A percentile compares a stretch with the other conserved stretches of the same genome.
phyloP scores from a whole-genome alignment of 2,888 invertebrate genomes.

The Hedychridium roseum region DNA sequence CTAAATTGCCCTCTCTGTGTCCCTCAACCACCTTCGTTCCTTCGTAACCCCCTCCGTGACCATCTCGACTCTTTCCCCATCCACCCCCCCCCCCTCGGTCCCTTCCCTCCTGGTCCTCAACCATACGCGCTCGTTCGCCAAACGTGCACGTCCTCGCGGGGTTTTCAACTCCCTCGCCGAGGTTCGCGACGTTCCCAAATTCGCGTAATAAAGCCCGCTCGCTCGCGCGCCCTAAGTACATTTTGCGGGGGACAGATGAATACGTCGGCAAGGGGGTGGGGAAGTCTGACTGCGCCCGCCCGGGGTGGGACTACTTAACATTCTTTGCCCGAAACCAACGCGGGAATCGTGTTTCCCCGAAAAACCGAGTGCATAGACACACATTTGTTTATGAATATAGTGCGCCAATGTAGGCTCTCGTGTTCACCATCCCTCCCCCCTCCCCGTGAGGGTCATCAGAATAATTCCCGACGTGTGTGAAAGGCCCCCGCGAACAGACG shows the following conservation, averaged over 20 bases:
- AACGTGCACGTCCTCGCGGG: conserved; percentile 13
- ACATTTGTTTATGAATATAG: conserved; percentile 40
- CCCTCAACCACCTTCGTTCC: conserved; percentile 24
- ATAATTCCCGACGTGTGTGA: too few relatives aligned
- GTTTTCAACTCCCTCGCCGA: conserved; percentile 24
- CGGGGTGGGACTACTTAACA: conserved; percentile 36
- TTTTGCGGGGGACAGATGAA: conserved; percentile 49
- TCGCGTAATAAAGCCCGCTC: conserved; percentile 46
- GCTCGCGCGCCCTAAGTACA: conserved; percentile 37
- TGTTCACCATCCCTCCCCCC: too few relatives aligned
- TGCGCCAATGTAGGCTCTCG: too few relatives aligned
- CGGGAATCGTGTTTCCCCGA: conserved; percentile 29
- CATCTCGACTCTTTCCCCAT: background rate
- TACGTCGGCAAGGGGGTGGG: conserved; percentile 38
- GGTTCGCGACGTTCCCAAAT: conserved; percentile 45
- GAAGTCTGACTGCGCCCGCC: conserved; percentile 9
- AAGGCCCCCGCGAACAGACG: too few relatives aligned
- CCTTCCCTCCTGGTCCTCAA: conserved; percentile 1
- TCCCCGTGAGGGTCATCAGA: too few relatives aligned
- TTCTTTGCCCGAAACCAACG: conserved; percentile 31
- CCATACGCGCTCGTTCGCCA: too few relatives aligned
- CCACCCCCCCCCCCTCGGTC: conserved; percentile 1
- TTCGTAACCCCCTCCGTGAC: background rate
- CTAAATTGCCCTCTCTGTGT: background rate
- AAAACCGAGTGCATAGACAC: conserved; percentile 13